A percentile compares a stretch with the other conserved stretches of the same genome.
These are phyloP conservation scores for Macaria notata DNA, from an alignment of 2,888 invertebrate genomes.

Conservation along the genomic window DNA sequence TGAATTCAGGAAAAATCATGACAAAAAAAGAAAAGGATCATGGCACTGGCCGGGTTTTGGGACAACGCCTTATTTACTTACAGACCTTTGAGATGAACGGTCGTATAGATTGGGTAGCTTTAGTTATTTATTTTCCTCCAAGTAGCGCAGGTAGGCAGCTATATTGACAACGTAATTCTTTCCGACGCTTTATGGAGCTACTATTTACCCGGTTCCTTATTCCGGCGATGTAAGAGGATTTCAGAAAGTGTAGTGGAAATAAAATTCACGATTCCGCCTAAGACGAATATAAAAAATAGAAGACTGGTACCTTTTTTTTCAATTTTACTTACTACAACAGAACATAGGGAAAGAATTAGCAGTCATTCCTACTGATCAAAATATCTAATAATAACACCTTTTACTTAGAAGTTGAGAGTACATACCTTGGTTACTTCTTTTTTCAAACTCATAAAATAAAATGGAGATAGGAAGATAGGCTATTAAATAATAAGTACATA, in stretches of 20 bases:
- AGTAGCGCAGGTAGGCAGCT: conserved; percentile 22
- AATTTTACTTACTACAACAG: no score
- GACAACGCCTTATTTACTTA: conserved; percentile 29
- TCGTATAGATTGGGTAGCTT: conserved; percentile 29
- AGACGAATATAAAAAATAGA: no score
- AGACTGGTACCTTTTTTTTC: no score
- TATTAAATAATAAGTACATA: no score
- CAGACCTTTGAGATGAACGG: conserved; percentile 31
- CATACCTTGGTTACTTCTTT: no score
- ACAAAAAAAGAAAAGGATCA: conserved; percentile 31
- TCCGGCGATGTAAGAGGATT: conserved; percentile 1
- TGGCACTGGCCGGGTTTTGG: conserved; percentile 28
- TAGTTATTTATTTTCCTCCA: conserved; percentile 30
- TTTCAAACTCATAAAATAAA: no score
- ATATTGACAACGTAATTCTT: conserved; percentile 26
- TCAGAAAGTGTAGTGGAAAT: background rate
- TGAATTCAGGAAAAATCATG: conserved; percentile 35
- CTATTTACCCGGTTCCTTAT: conserved; percentile 9
- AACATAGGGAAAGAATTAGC: no score
- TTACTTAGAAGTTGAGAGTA: no score
- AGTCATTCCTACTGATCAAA: no score
- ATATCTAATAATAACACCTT: no score
- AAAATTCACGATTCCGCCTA: no score
- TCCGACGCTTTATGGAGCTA: conserved; percentile 10
- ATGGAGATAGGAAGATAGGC: no score